A percentile compares a stretch with the other conserved stretches of the same genome.
phyloP scores from a whole-genome alignment of 2,113 vertebrate species.

The Climacteris rufus region DNA sequence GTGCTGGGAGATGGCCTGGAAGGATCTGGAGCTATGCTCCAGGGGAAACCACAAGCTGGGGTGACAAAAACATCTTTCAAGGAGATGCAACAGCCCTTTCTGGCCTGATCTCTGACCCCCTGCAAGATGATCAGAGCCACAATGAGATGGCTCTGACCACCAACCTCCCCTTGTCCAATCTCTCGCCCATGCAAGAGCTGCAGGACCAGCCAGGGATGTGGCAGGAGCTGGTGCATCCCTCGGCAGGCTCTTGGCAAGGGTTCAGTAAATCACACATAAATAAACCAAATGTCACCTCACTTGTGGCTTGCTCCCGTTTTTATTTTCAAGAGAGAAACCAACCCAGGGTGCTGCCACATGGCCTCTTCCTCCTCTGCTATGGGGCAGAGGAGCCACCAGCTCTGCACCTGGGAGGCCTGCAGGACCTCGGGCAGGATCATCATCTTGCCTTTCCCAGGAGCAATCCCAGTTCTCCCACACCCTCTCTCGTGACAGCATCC shows the following conservation, averaged over 20 bases:
- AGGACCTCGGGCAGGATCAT: neutral
- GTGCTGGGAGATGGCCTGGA: neutral
- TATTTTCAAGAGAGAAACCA: neutral
- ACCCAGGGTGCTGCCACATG: accelerated
- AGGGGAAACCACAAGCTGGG: neutral
- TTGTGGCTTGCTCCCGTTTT: neutral
- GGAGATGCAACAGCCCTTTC: neutral
- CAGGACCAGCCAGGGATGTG: neutral
- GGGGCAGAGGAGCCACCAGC: neutral
- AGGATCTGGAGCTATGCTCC: neutral
- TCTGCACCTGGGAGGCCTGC: neutral
- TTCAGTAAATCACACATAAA: neutral
- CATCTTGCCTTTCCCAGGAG: neutral
- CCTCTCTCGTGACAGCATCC: neutral
- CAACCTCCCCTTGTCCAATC: neutral
- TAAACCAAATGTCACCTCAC: neutral
- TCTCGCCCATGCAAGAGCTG: neutral
- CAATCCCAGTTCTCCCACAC: neutral
- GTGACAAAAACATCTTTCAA: neutral
- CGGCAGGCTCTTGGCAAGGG: neutral
- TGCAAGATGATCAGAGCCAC: neutral
- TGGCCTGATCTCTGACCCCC: neutral
- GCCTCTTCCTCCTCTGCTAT: neutral
- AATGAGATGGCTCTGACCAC: neutral
- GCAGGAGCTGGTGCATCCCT: neutral